Base-by-base conservation (phyloP, 92 coral and sea anemone species). In the Porites evermanni region DNA sequence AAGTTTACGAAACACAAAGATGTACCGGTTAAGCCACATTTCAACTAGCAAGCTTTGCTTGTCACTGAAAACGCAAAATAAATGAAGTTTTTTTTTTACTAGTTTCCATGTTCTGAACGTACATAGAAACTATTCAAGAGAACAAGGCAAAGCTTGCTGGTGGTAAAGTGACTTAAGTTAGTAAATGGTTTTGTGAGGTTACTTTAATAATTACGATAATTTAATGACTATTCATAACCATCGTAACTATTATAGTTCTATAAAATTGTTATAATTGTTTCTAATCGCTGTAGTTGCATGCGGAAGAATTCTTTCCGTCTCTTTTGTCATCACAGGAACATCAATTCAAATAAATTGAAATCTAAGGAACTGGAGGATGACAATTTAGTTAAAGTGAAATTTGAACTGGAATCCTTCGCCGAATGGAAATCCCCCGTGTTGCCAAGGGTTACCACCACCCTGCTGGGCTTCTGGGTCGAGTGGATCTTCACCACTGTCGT, bases 321-420 rank as follows among this genome's bases (percentile, higher is more conserved):
- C 16, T 69, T 69, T 60, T 10, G 9, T 12, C 2, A 56, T 52
- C 12, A 12, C 4, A 8, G 2, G 13, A 10, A 8, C 10, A 53
- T 76, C 80, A 23, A 23, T 38, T 38, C 11, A 17, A 23, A 24
- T 59, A 20, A 64, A 47, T 38, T 50, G 19, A 32, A 17, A 26
- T 16, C 54, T 20, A 81, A 70, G 58, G 18, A 59, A 19, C 0
- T 71, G 53, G 7, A 2, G 24, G 66, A 3, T 74, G 6, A 13
- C 10, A 61, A 26, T 51, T 67, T 56, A 95, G 75, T 94, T 94
- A 83, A 97, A 97, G 92, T 97, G 99, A 86, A 97, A 97, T 91
- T 97, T 97, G 92, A 97, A 97, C 82, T 97, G 96, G 70, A 87
- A 97, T 21, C 99, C 99, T 77, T 97, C 93, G 23, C 97, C 98